phyloP scores from a whole-genome alignment of 2,113 vertebrate species.

The Lampris incognitus region DNA sequence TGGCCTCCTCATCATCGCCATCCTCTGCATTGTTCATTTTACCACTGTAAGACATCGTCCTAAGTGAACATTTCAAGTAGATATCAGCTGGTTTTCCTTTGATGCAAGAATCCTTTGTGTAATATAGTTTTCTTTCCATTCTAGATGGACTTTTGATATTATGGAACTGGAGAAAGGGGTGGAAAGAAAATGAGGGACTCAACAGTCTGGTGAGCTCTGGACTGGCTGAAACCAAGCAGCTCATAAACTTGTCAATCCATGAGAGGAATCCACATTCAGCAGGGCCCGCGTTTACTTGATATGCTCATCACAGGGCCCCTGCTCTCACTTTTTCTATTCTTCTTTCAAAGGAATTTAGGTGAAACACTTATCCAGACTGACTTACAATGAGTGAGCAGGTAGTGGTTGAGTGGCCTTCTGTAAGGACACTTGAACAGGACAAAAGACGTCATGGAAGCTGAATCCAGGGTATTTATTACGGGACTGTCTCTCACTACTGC shows the following conservation, averaged over 20 bases:
- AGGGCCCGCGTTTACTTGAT: constrained; percentile 9
- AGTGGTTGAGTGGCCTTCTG: no score
- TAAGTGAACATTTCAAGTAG: neutral
- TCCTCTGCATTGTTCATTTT: constrained; percentile 86
- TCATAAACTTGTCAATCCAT: constrained; percentile 4
- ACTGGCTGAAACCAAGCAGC: constrained; percentile 8
- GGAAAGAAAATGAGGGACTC: constrained; percentile 1
- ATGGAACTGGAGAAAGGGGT: neutral
- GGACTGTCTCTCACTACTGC: neutral
- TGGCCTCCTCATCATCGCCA: constrained; percentile 86
- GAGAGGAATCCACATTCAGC: constrained; percentile 10
- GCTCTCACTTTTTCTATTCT: neutral
- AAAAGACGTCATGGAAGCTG: no score
- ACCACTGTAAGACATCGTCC: constrained; percentile 79
- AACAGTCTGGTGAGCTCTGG: constrained; percentile 9
- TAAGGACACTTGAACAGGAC: no score
- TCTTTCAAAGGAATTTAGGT: neutral
- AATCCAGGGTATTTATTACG: no score
- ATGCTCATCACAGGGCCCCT: neutral
- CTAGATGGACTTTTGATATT: constrained; percentile 59
- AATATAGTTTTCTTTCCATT: constrained; percentile 36
- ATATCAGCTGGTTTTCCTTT: neutral
- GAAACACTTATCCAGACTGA: neutral
- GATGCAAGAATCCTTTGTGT: neutral
- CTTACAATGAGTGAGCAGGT: no score